Conservation (phyloP, 2,113 vertebrate genomes). For the Ctenomys sociabilis region DNA sequence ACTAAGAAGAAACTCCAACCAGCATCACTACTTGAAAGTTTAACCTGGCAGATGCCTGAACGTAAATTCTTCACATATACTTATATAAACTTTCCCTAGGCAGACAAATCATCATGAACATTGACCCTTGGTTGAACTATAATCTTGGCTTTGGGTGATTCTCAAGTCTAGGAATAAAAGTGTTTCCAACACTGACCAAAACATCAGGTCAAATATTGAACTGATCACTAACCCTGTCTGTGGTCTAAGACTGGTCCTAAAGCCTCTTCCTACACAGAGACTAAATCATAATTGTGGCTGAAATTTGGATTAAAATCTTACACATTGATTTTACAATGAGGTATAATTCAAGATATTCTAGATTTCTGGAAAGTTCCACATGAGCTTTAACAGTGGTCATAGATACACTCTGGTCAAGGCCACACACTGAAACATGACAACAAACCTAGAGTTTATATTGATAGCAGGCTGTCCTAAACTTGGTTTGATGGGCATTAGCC, state of each 20-base stretch:
- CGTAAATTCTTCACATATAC: constrained; percentile 1
- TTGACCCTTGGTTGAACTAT: neutral
- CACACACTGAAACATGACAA: neutral
- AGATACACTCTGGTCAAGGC: neutral
- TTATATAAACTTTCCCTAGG: neutral
- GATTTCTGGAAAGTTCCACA: neutral
- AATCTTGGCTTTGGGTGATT: neutral
- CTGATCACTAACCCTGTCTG: neutral
- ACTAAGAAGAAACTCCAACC: neutral
- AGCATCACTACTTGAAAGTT: constrained; percentile 1
- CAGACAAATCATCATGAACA: constrained; percentile 24
- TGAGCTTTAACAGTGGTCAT: neutral
- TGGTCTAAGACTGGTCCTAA: neutral
- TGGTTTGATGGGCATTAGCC: neutral
- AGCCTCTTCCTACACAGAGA: neutral
- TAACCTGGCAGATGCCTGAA: constrained; percentile 29
- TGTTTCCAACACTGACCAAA: constrained; percentile 11
- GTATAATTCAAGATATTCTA: neutral
- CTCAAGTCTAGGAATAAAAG: constrained; percentile 27
- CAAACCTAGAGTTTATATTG: neutral
- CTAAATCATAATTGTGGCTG: constrained; percentile 20
- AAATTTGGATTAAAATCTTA: constrained; percentile 25
- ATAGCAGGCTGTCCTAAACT: constrained; percentile 4
- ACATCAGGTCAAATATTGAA: constrained; percentile 5
- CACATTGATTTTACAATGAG: neutral